Evolutionary conservation across 2,888 invertebrate species (phyloP).

Genomic region (Cosmorhoe ocellata): DNA sequence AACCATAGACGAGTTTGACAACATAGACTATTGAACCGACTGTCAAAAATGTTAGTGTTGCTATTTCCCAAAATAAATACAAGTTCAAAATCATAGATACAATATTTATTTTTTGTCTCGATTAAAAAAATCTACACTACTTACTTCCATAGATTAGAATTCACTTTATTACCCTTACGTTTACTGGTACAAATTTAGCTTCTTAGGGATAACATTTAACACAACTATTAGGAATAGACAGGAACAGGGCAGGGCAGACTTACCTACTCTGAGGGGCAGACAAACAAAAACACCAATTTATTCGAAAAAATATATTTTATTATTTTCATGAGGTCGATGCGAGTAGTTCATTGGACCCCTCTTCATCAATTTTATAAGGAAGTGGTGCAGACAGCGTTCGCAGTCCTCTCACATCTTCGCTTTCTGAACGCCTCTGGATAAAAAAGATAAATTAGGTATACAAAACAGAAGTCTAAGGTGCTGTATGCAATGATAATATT

Average conservation of each 20-base stretch:
- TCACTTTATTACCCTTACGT: too few relatives aligned
- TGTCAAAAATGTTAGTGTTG: conserved; percentile 36
- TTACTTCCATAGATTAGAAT: too few relatives aligned
- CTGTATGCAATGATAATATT: too few relatives aligned
- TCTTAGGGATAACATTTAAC: too few relatives aligned
- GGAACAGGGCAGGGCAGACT: too few relatives aligned
- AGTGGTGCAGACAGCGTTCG: conserved; percentile 75
- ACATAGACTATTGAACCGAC: conserved; percentile 23
- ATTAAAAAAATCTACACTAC: too few relatives aligned
- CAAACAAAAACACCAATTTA: too few relatives aligned
- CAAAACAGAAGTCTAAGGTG: too few relatives aligned
- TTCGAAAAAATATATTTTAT: neutral
- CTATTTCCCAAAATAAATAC: conserved; percentile 14
- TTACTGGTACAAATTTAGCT: too few relatives aligned
- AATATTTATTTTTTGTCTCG: neutral
- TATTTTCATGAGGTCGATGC: conserved; percentile 34
- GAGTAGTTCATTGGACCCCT: conserved; percentile 75
- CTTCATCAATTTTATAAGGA: conserved; percentile 85
- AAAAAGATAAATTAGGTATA: neutral
- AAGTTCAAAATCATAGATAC: neutral
- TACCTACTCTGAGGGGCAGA: too few relatives aligned
- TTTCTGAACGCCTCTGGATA: conserved; percentile 30
- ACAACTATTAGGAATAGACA: too few relatives aligned
- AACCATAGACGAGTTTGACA: conserved; percentile 47
- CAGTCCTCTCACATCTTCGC: conserved; percentile 37